Evolutionary conservation across 2,797 vertebrate genomes (phyloP).

Genomic region (Neosalanx taihuensis): DNA sequence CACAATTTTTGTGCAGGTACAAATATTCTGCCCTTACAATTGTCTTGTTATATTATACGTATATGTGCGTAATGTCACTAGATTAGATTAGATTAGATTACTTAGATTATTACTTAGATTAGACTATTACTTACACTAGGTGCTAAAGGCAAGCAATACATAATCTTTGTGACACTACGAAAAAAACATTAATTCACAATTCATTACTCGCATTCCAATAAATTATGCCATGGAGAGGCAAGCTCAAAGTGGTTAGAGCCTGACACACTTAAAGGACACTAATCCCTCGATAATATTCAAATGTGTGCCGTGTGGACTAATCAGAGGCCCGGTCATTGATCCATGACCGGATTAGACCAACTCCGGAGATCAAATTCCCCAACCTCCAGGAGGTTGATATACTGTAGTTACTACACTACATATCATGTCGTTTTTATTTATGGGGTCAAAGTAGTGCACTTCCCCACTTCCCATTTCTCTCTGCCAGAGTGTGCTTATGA

Average conservation of each 20-base stretch:
- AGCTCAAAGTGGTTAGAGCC: not conserved
- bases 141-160: not conserved
- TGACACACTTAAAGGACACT: constrained; percentile 40
- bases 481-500: too few relatives aligned
- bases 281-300: constrained; percentile 42
- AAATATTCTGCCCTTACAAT: not conserved
- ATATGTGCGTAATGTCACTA: not conserved
- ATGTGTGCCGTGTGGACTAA: constrained; percentile 25
- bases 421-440: constrained; percentile 28
- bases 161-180: not conserved
- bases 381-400: constrained; percentile 17
- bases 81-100: too few relatives aligned
- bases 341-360: constrained; percentile 38
- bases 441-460: constrained; percentile 3
- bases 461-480: not conserved
- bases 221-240: not conserved
- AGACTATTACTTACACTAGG: not conserved
- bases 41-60: not conserved
- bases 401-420: constrained; percentile 31
- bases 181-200: not conserved
- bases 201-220: not conserved
- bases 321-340: constrained; percentile 14
- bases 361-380: constrained; percentile 4
- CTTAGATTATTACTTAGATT: too few relatives aligned
- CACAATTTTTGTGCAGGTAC: not conserved